Evolutionary conservation across 2,113 vertebrate genomes (phyloP), one percentile per base, ranked within the genome.

Genomic region (Pardalotus punctatus): DNA sequence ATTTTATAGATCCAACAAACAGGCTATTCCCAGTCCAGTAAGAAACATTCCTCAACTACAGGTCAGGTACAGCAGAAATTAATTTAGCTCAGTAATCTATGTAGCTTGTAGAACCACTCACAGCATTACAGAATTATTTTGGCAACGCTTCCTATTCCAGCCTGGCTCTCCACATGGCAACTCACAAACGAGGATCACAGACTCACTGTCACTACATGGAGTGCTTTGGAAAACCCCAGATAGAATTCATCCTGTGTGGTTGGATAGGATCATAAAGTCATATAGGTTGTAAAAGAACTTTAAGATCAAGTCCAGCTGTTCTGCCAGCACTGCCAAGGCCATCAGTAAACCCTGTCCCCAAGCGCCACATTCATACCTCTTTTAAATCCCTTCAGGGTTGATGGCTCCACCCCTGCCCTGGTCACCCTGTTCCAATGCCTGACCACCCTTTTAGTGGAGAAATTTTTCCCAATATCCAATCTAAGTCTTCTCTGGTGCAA

Each of bases 1-100:
- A 72, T 91, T 96, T 87, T 90, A 57, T 80, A 87, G 84, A 73
- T 77, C 66, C 47, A 94, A 70, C 67, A 79, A 93, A 85, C 72
- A 91, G 91, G 64, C 29, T 86, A 73, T 72, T 96, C 70, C 73
- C 78, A 79, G 38, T 62, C 50, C 13, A 9, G 43, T 54, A 91
- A 85, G 54, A 57, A 81, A 28, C 47, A 53, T 77, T 93, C 18
- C 60, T 91, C 42, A 73, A 61, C 50, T 80, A 70, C 54, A 82
- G 62, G 66, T 76, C 36, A 87, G 61, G 58, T 89, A 47, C 43
- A 76, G 36, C 58, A 87, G 61, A 89, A 84, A 88, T 93, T 81
- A 91, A 94, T 94, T 86, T 64, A 78, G 28, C 35, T 81, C 57
- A 82, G 12, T 88, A 79, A 40, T 21, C 7, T 23, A 15, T 47